Evolutionary conservation across 2,113 vertebrate genomes (phyloP), one percentile per base, ranked within the genome.

Genomic region (Electrona antarctica): DNA sequence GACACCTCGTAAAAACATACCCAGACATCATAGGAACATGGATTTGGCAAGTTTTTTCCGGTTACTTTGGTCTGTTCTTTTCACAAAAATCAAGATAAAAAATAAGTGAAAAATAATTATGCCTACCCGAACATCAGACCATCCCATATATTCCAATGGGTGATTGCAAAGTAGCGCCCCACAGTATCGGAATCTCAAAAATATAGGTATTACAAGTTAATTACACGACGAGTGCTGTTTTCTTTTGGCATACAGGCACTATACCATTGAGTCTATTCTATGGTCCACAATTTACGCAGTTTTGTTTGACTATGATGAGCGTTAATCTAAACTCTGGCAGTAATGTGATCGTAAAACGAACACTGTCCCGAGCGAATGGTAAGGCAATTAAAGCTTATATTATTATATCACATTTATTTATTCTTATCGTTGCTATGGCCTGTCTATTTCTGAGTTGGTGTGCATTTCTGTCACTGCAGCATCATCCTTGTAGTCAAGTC

Each of bases 1-100:
- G 94, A 94, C 92, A 94, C 95, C 95, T 96, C 95, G 95, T 96
- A 96, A 94, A 96, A 96, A 95, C 92, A 92, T 94, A 87, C 82
- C 91, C 90, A 83, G 91, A 90, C 92, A 87, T 80, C 83, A 84
- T 88, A 79, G 92, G 95, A 94, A 93, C 92, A 91, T 69, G 87
- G 87, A 85, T 90, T 88, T 77, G 86, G 83, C 65, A 85, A 81
- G 84, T 92, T 94, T 81, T 87, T 67, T 78, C 77, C 86, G 88
- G 71, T 90, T 74, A 90, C 86, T 62, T 86, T 78, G 86, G 89
- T 87, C 77, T 81, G 89, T 89, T 90, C 92, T 86, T 93, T 89
- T 93, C 89, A 96, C 96, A 95, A 96, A 96, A 96, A 96, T 96
- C 95, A 94, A 91, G 94, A 93, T 92, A 95, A 96, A 96, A 96